These are phyloP conservation scores for Caenorhabditis sp. DNA, from an alignment of 2,888 invertebrate genomes.

Conservation along the genomic window DNA sequence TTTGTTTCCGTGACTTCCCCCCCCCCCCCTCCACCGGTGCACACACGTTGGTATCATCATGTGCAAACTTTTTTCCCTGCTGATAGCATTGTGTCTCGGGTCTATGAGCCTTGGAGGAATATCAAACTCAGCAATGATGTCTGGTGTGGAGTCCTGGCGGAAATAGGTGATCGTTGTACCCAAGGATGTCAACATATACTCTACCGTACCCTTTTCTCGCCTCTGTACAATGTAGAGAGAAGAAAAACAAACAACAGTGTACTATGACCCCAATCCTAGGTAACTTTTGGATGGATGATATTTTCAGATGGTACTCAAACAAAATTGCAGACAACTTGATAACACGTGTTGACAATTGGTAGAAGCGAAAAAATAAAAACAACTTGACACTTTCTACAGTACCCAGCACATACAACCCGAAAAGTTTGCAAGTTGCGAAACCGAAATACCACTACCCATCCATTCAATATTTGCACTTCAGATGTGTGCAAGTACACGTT, in stretches of 20 bases:
- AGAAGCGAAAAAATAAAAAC: neutral
- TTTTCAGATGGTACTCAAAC: no score
- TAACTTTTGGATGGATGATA: slow-evolving; percentile 10
- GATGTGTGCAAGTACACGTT: neutral
- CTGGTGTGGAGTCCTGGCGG: slow-evolving; percentile 21
- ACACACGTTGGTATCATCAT: slow-evolving; percentile 22
- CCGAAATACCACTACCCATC: no score
- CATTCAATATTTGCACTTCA: slow-evolving; percentile 7
- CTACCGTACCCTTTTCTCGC: slow-evolving; percentile 10
- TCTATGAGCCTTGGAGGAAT: neutral
- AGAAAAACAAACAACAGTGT: slow-evolving; percentile 44
- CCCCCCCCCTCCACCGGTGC: no score
- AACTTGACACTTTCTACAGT: no score
- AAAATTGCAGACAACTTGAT: slow-evolving; percentile 8
- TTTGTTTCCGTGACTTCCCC: slow-evolving; percentile 45
- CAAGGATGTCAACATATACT: neutral
- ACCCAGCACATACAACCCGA: no score
- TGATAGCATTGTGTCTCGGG: neutral
- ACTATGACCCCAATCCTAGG: slow-evolving; percentile 39
- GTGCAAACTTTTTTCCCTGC: slow-evolving; percentile 27
- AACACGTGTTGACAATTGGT: neutral
- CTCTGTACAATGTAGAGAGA: no score
- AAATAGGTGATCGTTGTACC: slow-evolving; percentile 30
- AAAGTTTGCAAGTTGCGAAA: no score
- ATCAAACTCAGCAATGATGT: slow-evolving; percentile 16